Evolutionary conservation across 2,888 invertebrate genomes (phyloP).

Genomic region (Macrosoma leucophasiata): DNA sequence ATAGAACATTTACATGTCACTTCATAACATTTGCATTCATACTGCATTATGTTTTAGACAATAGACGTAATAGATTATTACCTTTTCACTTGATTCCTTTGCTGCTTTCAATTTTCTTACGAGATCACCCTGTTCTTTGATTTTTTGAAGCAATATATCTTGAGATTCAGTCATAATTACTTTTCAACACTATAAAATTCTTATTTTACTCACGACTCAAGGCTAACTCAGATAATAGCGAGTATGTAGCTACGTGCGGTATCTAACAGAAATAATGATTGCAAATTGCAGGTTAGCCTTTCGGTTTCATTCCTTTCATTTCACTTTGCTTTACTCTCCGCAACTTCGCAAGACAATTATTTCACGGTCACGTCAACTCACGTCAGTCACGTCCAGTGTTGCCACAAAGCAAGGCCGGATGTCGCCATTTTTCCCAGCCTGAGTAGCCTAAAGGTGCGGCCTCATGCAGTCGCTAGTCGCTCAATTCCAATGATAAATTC

Average conservation of each 20-base stretch:
- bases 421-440: no score
- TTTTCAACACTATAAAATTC: neutral
- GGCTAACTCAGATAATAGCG: conserved; percentile 45
- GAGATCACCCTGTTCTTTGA: conserved; percentile 83
- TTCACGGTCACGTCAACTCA: conserved; percentile 19
- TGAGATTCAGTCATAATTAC: conserved; percentile 51
- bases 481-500: no score
- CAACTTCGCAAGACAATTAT: neutral
- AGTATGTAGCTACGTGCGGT: conserved; percentile 22
- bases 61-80: conserved; percentile 59
- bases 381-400: conserved; percentile 9
- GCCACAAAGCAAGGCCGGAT: no score
- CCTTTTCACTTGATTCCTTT: conserved; percentile 86
- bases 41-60: no score
- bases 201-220: conserved; percentile 30
- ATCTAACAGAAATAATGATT: conserved; percentile 17
- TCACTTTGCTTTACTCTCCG: conserved; percentile 26
- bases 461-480: no score
- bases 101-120: conserved; percentile 88
- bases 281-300: conserved; percentile 46
- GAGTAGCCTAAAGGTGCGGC: no score
- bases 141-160: conserved; percentile 53
- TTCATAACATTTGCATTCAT: conserved; percentile 1
- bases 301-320: conserved; percentile 49
- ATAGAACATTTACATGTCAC: conserved; percentile 7